Base-by-base conservation (phyloP, 2,113 vertebrate species). In the Cochlearius cochlearius region DNA sequence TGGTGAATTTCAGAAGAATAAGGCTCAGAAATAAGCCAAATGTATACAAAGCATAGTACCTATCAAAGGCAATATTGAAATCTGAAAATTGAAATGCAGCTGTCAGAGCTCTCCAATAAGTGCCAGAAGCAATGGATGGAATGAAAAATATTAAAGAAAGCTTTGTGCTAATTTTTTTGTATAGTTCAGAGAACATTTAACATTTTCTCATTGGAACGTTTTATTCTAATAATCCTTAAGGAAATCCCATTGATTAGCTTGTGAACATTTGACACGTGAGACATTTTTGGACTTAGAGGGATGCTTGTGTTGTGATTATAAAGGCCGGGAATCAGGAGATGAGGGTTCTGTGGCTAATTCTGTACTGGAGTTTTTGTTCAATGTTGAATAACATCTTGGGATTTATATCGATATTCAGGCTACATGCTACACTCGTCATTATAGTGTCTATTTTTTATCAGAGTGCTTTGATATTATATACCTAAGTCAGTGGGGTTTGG, bases 1-100 rank as follows among this genome's bases (percentile, higher is more conserved):
- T 38, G 7, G 41, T 90, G 77, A 90, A 92, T 87, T 95, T 90
- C 85, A 79, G 66, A 97, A 96, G 75, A 89, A 94, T 38, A 94
- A 97, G 59, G 69, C 59, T 94, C 77, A 96, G 93, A 97, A 97
- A 60, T 66, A 82, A 90, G 55, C 45, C 50, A 66, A 78, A 86
- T 92, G 43, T 93, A 83, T 97, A 95, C 73, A 95, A 71, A 90
- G 83, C 63, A 60, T 83, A 91, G 82, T 68, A 94, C 68, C 59
- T 91, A 66, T 94, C 87, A 97, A 84, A 98, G 84, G 81, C 81
- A 96, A 77, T 96, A 96, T 27, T 95, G 90, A 92, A 94, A 92
- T 78, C 50, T 64, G 11, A 91, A 96, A 94, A 97, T 86, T 93
- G 79, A 96, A 94, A 87, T 82, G 87, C 93, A 86, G 29, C 58